Base-by-base conservation (phyloP, 2,113 vertebrate species). In the Hippoglossus stenolepis region DNA sequence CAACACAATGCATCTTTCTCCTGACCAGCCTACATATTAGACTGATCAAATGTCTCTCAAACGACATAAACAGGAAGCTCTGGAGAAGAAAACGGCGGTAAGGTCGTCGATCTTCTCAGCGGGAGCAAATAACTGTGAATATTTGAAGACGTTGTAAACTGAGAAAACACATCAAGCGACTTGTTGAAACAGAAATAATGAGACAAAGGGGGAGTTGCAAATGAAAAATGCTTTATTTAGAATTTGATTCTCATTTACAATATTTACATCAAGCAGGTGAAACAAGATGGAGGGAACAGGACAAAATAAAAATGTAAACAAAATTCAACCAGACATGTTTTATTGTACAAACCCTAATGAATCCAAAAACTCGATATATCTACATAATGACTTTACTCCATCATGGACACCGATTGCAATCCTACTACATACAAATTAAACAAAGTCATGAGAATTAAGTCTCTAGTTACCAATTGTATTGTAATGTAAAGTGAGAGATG, bases 1-100 rank as follows among this genome's bases (percentile, higher is more conserved):
- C 75, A 84, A 60, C 64, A 79, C 73, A 85, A 88, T 85, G 56
- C 38, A 64, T 83, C 73, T 77, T 82, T 38, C 47, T 73, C 71
- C 49, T 75, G 78, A 73, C 73, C 78, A 72, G 35, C 31, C 59
- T 12, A 35, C 63, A 69, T 65, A 63, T 82, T 81, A 73, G 21
- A 73, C 38, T 61, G n/a, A 74, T 73, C 49, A 70, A 78, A 65
- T 67, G 63, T 66, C 38, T 73, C 28, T 8, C 17, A 8, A 20
- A 78, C 18, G 6, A 5, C 14, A 21, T 80, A 26, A 85, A 31
- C 14, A 5, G 2, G 28, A 68, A 51, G 5, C 74, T 31, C n/a
- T 56, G 26, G 38, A 28, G 45, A 60, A 51, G 14, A 70, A 7
- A 65, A 51, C 2, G 40, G 40, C 10, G 3, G 11, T 3, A 11